Percentiles rank a stretch among this genome's conserved stretches.
These are phyloP conservation scores for Oreochromis tanganicae DNA, from an alignment of 2,113 vertebrate species.

Conservation along the genomic window DNA sequence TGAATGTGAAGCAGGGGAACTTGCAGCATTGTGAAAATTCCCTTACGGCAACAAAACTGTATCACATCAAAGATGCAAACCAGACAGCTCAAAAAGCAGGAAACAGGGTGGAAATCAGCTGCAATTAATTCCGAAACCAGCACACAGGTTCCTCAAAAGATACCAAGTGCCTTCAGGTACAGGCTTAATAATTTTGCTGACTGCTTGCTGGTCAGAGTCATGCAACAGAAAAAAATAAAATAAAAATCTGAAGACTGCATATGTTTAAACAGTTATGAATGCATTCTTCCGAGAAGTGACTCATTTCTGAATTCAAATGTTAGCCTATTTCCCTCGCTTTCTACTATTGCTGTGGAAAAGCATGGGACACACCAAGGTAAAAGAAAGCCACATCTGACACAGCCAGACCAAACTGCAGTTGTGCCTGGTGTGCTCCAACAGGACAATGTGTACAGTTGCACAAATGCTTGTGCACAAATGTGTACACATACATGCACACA, in stretches of 20 bases:
- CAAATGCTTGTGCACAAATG: slow-evolving; percentile 27
- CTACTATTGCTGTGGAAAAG: slow-evolving; percentile 27
- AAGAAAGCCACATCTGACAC: slow-evolving; percentile 26
- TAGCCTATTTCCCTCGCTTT: not conserved
- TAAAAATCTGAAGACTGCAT: not conserved
- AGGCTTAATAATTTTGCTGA: not conserved
- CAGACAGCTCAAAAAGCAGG: not conserved
- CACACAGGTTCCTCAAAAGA: not conserved
- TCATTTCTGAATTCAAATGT: not conserved
- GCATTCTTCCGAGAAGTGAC: not conserved
- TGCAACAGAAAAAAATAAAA: not conserved
- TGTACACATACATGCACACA: slow-evolving; percentile 43
- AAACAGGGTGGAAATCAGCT: not conserved
- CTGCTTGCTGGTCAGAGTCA: not conserved
- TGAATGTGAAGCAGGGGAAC: not conserved
- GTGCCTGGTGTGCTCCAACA: slow-evolving; percentile 13
- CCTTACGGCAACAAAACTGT: not conserved
- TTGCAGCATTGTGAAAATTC: not conserved
- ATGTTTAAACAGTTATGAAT: not conserved
- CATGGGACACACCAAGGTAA: slow-evolving; percentile 28
- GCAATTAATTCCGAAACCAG: not conserved
- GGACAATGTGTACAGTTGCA: slow-evolving; percentile 22
- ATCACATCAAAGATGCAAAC: not conserved
- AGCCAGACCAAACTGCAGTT: slow-evolving; percentile 31
- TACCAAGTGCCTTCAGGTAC: not conserved